Evolutionary conservation across 2,797 vertebrate genomes (phyloP), one percentile per base, ranked within the genome.

Genomic region (Streptopelia turtur): DNA sequence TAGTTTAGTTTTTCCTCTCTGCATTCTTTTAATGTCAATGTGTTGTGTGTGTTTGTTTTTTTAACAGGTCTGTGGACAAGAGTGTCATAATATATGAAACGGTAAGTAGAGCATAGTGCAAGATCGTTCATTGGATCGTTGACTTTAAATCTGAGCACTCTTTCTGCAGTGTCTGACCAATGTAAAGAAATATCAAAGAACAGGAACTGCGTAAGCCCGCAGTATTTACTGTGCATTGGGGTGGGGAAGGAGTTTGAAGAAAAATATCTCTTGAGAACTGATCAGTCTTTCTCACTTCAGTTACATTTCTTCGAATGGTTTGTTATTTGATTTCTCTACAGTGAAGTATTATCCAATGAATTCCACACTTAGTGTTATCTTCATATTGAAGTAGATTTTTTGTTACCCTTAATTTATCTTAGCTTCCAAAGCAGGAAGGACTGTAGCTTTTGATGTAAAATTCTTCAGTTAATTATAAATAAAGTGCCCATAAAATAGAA

Each of bases 11-110:
- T 89, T 70, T 49, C 59, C 66, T 83, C 25, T 79, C 25, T 79
- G 28, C 17, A 57, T 63, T 23, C 43, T 87, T 94, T 74, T 69
- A 76, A 92, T 56, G 30, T 52, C 2, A 3, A 0, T 89, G 37
- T 95, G 59, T 28, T 43, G 17, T 43, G 18, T 20, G 18, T 23
- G 53, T 68, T 52, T 82, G 50, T 94, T 71, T 83, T 94, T 95
- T 95, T 97, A 89, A 81, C 98, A 99, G 99, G 43, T 99, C 99
- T 41, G 98, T 99, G 97, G 98, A 99, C 98, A 99, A 99, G 95
- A 98, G 97, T 22, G 98, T 99, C 60, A 97, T 98, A 33, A 92
- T 99, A 80, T 97, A 98, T 93, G 98, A 98, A 89, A 97, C 93
- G 31, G 99, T 99, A 97, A 98, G 98, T 98, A 95, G 77, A 91